These are phyloP conservation scores for Indicator maculatus DNA, from an alignment of 2,113 vertebrate genomes.

Conservation along the genomic window DNA sequence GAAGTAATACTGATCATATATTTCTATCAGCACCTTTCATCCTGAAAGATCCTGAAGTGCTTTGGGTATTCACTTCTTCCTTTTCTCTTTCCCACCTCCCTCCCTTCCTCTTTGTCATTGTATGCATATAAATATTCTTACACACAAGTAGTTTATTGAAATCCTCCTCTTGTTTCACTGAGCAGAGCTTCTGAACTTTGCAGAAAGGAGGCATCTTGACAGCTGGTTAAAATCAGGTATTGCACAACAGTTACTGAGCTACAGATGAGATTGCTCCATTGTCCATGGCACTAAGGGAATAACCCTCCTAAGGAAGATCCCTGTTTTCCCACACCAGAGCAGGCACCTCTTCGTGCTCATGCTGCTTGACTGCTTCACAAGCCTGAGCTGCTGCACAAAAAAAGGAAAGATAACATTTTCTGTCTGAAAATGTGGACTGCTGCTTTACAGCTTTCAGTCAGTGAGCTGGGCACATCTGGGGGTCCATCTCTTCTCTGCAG, in stretches of 20 bases:
- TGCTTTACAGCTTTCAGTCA: not conserved
- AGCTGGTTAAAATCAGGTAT: not conserved
- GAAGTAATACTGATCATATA: slow-evolving; percentile 25
- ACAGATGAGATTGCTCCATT: not conserved
- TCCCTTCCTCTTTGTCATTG: not conserved
- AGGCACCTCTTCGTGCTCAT: not conserved
- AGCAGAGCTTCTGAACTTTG: not conserved
- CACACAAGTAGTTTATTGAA: not conserved
- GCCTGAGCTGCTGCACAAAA: not conserved
- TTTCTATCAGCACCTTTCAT: slow-evolving; percentile 15
- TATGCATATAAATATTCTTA: not conserved
- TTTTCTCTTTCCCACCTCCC: not conserved
- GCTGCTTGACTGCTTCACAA: not conserved
- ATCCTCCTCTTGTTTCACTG: not conserved
- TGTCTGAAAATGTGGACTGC: not conserved
- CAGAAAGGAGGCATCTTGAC: not conserved
- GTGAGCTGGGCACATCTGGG: not conserved
- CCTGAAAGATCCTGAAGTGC: not conserved
- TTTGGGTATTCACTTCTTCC: not conserved
- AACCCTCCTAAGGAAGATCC: not conserved
- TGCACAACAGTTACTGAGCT: not conserved
- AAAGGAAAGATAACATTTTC: not conserved
- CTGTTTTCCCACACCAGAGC: not conserved
- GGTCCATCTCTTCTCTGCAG: not conserved
- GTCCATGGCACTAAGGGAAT: not conserved